Conservation (phyloP, 2,888 invertebrate species). For the Clusia tigrina region DNA sequence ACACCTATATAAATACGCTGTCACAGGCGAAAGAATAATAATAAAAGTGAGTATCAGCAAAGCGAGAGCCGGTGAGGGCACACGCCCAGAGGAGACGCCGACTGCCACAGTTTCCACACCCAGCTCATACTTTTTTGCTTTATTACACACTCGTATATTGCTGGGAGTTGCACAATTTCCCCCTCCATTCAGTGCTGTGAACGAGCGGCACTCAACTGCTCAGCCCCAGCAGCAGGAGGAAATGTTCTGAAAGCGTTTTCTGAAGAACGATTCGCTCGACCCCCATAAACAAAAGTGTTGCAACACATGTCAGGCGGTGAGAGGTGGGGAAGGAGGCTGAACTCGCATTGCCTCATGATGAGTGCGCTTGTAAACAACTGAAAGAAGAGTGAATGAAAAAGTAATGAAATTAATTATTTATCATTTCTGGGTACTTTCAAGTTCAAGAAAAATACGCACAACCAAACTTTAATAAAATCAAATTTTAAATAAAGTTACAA, state of each 20-base stretch:
- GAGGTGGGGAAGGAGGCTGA: no score
- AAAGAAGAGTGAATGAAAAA: no score
- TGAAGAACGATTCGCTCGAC: neutral
- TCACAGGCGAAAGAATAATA: neutral
- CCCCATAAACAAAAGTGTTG: neutral
- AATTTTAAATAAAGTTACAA: constrained; percentile 19
- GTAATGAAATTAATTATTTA: no score
- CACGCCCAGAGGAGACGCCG: neutral
- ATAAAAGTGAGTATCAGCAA: neutral
- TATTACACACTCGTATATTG: no score
- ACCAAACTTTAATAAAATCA: constrained; percentile 40
- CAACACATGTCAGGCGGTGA: no score
- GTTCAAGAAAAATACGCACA: constrained; percentile 29
- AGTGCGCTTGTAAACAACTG: no score
- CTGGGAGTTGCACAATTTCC: neutral
- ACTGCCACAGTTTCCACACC: neutral
- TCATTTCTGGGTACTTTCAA: no score
- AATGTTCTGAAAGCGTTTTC: no score
- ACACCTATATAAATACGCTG: neutral
- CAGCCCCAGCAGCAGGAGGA: no score
- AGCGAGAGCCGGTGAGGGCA: neutral
- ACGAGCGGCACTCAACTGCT: no score
- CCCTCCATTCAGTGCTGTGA: neutral
- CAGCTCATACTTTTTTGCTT: neutral
- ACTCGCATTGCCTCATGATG: no score